Percentiles rank a stretch among this genome's conserved stretches.
These are phyloP conservation scores for Todiramphus chloris DNA, from an alignment of 2,113 vertebrate genomes.

Conservation along the genomic window DNA sequence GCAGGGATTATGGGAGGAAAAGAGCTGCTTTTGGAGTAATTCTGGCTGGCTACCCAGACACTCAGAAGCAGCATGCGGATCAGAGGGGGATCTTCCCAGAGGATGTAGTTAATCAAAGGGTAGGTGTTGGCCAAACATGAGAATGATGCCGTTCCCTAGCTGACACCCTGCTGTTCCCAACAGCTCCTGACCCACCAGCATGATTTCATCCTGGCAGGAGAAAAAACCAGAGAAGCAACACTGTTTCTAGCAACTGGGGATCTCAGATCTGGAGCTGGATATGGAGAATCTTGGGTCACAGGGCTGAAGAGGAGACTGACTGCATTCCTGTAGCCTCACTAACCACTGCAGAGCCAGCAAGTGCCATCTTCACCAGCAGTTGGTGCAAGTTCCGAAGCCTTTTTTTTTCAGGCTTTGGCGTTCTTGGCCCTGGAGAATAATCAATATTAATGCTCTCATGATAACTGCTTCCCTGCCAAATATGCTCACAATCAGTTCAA, in stretches of 20 bases:
- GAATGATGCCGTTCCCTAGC: background rate
- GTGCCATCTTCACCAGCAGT: rapidly evolving
- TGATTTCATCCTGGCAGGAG: background rate
- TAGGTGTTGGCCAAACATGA: background rate
- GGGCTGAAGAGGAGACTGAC: background rate
- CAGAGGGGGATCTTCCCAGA: background rate
- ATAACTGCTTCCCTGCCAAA: slow-evolving; percentile 32
- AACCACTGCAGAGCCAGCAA: background rate
- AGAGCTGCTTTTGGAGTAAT: background rate
- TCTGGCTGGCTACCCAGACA: background rate
- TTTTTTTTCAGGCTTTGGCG: background rate
- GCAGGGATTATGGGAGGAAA: background rate
- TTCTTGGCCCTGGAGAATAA: slow-evolving; percentile 6
- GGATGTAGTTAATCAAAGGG: background rate
- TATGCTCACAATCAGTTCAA: background rate
- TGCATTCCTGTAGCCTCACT: background rate
- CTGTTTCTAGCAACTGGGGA: background rate
- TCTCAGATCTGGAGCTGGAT: background rate
- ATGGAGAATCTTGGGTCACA: rapidly evolving
- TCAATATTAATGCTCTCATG: slow-evolving; percentile 10
- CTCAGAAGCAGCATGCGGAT: background rate
- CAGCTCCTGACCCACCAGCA: background rate
- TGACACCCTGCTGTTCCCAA: background rate
- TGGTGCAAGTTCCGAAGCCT: background rate
- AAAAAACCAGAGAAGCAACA: background rate